A percentile compares a stretch with the other conserved stretches of the same genome.
These are phyloP conservation scores for Eristalis pertinax DNA, from an alignment of 2,888 invertebrate species.

Conservation along the genomic window DNA sequence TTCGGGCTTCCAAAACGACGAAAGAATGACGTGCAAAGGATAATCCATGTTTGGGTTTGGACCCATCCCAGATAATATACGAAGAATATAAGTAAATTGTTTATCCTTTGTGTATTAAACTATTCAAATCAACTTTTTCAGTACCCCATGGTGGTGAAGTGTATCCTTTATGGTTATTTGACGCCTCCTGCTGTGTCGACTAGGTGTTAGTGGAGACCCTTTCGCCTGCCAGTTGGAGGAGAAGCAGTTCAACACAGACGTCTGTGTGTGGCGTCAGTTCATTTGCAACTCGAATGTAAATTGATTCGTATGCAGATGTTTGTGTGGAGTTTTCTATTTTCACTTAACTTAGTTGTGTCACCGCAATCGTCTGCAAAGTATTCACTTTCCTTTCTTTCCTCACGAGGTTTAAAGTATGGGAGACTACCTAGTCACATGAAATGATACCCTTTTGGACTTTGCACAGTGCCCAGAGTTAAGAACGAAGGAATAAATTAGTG, in stretches of 20 bases:
- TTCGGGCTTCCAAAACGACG: neutral
- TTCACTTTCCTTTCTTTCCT: neutral
- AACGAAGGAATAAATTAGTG: too few relatives aligned
- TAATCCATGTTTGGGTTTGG: neutral
- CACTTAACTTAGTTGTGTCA: neutral
- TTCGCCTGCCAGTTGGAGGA: neutral
- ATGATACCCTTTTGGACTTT: too few relatives aligned
- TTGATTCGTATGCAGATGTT: neutral
- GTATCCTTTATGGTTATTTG: neutral
- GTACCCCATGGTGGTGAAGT: neutral
- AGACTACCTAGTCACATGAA: too few relatives aligned
- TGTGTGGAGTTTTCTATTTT: neutral
- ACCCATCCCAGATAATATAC: neutral
- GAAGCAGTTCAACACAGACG: neutral
- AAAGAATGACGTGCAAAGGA: neutral
- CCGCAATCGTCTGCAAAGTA: neutral
- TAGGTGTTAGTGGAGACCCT: neutral
- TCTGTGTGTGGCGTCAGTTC: neutral
- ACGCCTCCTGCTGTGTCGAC: neutral
- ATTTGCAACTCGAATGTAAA: neutral
- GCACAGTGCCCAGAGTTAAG: too few relatives aligned
- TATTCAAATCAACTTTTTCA: neutral
- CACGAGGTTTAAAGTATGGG: neutral
- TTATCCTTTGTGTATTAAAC: neutral
- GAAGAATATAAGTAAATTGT: neutral